Percentiles rank a stretch among this genome's conserved stretches.
These are phyloP conservation scores for Agriotes lineatus DNA, from an alignment of 2,888 invertebrate genomes.

Conservation along the genomic window DNA sequence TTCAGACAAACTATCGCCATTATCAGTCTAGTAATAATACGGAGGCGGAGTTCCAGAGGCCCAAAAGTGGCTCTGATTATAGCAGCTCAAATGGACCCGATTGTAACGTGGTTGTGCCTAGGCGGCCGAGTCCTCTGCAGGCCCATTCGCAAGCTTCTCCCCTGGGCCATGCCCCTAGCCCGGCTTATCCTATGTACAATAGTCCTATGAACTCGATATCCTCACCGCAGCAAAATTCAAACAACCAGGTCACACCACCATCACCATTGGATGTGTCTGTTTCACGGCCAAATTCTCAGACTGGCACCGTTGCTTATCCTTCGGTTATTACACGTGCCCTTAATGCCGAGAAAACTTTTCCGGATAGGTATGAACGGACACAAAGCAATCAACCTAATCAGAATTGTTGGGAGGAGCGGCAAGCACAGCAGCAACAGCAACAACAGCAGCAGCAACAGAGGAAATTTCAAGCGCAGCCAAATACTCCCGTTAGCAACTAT, in stretches of 20 bases:
- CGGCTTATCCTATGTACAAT: constrained; percentile 87
- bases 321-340: constrained; percentile 85
- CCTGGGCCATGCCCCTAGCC: constrained; percentile 80
- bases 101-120: constrained; percentile 74
- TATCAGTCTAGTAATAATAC: constrained; percentile 73
- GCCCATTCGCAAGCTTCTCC: constrained; percentile 81
- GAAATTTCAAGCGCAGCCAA: constrained; percentile 67
- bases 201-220: constrained; percentile 84
- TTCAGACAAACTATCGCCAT: constrained; percentile 68
- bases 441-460: constrained; percentile 67
- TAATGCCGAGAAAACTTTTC: constrained; percentile 71
- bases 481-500: constrained; percentile 65
- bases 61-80: constrained; percentile 68
- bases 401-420: constrained; percentile 73
- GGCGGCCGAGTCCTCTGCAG: constrained; percentile 77
- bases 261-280: constrained; percentile 80
- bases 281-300: constrained; percentile 72
- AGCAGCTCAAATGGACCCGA: constrained; percentile 66
- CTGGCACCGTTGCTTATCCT: constrained; percentile 78
- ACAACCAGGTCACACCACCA: constrained; percentile 72
- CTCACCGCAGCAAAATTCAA: constrained; percentile 78
- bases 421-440: constrained; percentile 52
- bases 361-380: constrained; percentile 70
- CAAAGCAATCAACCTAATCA: constrained; percentile 53
- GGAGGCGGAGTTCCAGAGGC: constrained; percentile 73